Percentiles rank a stretch among this genome's conserved stretches.
These are phyloP conservation scores for Girardinus metallicus DNA, from an alignment of 2,797 vertebrate species.

Conservation along the genomic window DNA sequence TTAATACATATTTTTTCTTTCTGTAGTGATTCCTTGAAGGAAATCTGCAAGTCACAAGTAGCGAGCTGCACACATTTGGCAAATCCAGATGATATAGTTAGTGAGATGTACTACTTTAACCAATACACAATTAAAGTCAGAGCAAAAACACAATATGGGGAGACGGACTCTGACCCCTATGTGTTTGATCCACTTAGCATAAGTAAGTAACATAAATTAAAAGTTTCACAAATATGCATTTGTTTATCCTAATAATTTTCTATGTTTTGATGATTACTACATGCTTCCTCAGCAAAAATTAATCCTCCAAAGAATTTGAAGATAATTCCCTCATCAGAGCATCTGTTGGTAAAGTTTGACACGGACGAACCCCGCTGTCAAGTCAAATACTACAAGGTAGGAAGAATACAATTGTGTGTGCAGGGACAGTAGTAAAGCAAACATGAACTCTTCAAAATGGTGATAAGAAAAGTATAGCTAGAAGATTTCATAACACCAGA, in stretches of 20 bases:
- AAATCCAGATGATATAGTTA: rapidly evolving
- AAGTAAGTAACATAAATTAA: conserved; percentile 51
- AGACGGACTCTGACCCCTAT: conserved; percentile 37
- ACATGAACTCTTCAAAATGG: neutral
- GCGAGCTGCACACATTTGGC: conserved; percentile 29
- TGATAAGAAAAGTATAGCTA: neutral
- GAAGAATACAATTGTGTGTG: neutral
- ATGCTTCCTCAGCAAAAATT: conserved; percentile 56
- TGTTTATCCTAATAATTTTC: neutral
- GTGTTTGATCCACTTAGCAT: neutral
- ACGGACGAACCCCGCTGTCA: conserved; percentile 11
- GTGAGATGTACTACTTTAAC: rapidly evolving
- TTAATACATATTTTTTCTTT: conserved; percentile 26
- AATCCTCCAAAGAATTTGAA: neutral
- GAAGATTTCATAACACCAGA: neutral
- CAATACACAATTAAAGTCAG: conserved; percentile 39
- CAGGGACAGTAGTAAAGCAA: neutral
- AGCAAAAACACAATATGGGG: conserved; percentile 50
- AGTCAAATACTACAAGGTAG: conserved; percentile 67
- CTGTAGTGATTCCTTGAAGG: rapidly evolving
- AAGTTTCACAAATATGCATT: neutral
- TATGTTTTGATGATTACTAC: neutral
- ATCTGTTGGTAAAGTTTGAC: conserved; percentile 35
- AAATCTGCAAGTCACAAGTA: conserved; percentile 19
- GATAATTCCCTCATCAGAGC: conserved; percentile 8